These are phyloP conservation scores for Oceanodroma leucorhoa DNA, from an alignment of 2,797 vertebrate species.

Conservation along the genomic window DNA sequence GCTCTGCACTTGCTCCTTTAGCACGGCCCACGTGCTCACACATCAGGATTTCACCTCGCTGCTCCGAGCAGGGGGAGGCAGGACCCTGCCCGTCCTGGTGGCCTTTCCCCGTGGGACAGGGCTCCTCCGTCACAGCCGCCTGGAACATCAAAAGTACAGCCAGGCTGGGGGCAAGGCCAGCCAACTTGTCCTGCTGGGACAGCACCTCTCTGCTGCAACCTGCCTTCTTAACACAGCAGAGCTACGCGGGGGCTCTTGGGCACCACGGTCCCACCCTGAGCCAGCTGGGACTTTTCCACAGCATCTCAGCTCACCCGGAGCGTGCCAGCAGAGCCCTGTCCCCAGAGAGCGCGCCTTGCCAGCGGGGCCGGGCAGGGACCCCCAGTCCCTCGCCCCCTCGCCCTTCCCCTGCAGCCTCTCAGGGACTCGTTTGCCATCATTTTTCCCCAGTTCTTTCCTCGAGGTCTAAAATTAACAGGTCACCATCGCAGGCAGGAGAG, in stretches of 20 bases:
- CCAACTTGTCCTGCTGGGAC: background rate
- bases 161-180: background rate
- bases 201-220: background rate
- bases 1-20: background rate
- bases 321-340: background rate
- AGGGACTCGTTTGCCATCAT: background rate
- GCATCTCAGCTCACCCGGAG: background rate
- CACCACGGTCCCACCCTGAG: fast-evolving
- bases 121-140: background rate
- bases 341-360: fast-evolving
- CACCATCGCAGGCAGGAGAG: background rate
- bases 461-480: background rate
- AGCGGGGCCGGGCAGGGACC: background rate
- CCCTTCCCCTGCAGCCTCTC: background rate
- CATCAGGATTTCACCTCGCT: fast-evolving
- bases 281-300: background rate
- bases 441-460: background rate
- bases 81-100: background rate
- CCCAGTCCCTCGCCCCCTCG: fast-evolving
- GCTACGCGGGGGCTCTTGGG: fast-evolving
- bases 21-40: fast-evolving
- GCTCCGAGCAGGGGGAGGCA: background rate
- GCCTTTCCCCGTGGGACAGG: background rate
- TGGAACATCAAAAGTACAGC: background rate
- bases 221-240: fast-evolving